A percentile compares a stretch with the other conserved stretches of the same genome.
Conservation (phyloP, 2,797 vertebrate genomes). For the Spheniscus humboldti region DNA sequence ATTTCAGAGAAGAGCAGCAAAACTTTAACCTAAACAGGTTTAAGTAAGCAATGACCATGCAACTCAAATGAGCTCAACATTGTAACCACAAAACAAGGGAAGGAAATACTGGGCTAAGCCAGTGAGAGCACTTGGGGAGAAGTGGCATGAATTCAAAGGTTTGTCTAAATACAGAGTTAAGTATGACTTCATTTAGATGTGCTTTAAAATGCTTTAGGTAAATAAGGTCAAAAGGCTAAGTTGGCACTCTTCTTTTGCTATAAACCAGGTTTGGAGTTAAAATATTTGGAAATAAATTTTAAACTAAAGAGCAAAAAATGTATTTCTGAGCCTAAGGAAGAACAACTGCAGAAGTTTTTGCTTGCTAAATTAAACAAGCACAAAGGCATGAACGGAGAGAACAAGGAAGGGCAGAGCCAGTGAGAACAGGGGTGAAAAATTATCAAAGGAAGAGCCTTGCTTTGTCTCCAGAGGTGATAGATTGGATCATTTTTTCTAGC, state of each 20-base stretch:
- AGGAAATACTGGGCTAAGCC: background rate
- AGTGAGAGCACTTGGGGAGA: background rate
- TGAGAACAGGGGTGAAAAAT: background rate
- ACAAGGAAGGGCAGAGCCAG: background rate
- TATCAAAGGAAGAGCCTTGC: background rate
- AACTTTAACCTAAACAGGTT: background rate
- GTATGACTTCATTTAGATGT: background rate
- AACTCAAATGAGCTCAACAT: background rate
- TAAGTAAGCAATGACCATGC: background rate
- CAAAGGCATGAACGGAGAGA: background rate
- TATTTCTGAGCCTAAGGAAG: background rate
- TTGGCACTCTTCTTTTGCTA: background rate
- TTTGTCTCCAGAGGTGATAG: background rate
- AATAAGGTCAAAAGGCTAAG: conserved; percentile 25
- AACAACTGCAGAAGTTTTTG: background rate
- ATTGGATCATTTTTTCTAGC: background rate
- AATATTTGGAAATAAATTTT: background rate
- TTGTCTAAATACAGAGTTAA: background rate
- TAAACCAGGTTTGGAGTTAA: background rate
- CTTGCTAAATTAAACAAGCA: background rate
- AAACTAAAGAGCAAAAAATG: background rate
- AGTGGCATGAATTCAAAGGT: conserved; percentile 1
- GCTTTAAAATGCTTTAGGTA: conserved; percentile 3
- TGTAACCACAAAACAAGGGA: background rate
- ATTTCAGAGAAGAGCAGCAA: background rate